Percentiles rank a stretch among this genome's conserved stretches.
Evolutionary conservation across 2,113 vertebrate species (phyloP).

Genomic region (Dipodomys stephensi): DNA sequence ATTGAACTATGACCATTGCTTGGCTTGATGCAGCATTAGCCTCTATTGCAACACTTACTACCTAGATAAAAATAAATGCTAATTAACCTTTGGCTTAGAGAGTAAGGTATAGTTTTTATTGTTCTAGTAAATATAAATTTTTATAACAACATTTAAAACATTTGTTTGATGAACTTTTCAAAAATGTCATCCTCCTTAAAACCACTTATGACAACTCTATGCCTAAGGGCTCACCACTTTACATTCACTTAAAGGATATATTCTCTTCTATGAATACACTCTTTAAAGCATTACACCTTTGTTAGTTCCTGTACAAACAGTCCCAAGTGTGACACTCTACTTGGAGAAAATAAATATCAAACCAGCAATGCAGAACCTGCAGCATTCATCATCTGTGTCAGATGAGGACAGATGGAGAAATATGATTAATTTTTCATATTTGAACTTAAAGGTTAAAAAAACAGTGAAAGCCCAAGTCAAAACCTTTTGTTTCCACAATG

Average conservation of each 20-base stretch:
- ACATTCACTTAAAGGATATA: neutral
- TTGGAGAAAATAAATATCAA: neutral
- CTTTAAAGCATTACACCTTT: neutral
- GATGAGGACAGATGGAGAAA: neutral
- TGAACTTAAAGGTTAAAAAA: neutral
- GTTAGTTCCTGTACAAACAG: neutral
- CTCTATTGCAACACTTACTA: neutral
- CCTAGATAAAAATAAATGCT: neutral
- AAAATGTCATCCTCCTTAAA: neutral
- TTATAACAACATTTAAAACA: neutral
- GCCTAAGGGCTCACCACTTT: neutral
- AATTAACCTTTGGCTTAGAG: neutral
- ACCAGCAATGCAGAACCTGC: neutral
- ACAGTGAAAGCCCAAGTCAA: neutral
- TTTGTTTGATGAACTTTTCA: neutral
- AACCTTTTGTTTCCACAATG: neutral
- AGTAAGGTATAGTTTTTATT: neutral
- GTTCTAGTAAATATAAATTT: neutral
- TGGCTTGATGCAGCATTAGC: neutral
- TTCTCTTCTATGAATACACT: neutral
- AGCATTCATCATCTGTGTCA: neutral
- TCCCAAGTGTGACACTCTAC: accelerated
- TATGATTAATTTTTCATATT: neutral
- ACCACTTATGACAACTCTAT: neutral
- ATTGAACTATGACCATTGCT: neutral